phyloP scores from a whole-genome alignment of 30 jellyfish, hydroid and myxozoan species.

The Nemopilema nomurai region DNA sequence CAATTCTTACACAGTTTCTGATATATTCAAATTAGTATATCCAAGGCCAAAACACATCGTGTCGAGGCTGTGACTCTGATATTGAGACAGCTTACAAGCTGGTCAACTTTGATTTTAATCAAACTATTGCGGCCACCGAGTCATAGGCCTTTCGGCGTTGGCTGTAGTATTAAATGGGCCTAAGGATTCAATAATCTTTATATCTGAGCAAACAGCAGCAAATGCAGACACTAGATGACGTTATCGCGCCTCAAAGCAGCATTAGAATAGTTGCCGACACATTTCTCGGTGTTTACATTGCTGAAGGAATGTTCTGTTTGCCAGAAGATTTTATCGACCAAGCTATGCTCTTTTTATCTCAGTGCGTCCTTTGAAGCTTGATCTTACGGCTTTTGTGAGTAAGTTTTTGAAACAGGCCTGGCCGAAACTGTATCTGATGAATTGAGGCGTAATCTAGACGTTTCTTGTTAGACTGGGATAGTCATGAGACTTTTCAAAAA shows the following conservation, averaged over 20 bases:
- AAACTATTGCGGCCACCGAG: too few relatives aligned
- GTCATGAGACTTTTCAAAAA: too few relatives aligned
- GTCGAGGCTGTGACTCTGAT: too few relatives aligned
- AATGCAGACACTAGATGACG: neutral
- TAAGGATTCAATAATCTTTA: neutral
- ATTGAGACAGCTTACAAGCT: too few relatives aligned
- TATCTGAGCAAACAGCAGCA: neutral
- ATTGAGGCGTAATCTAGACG: too few relatives aligned
- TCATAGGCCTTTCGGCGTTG: too few relatives aligned
- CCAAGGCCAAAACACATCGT: too few relatives aligned
- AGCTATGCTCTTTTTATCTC: neutral
- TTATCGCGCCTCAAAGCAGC: neutral
- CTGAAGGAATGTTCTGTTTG: neutral
- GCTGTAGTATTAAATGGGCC: neutral
- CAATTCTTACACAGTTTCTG: too few relatives aligned
- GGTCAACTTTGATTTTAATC: too few relatives aligned
- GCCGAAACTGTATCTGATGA: too few relatives aligned
- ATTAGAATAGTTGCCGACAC: neutral
- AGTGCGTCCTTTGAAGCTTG: neutral
- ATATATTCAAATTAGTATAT: too few relatives aligned
- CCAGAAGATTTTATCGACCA: neutral
- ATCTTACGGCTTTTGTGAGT: neutral
- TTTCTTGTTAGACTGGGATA: too few relatives aligned
- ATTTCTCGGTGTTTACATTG: neutral
- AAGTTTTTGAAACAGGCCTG: neutral